phyloP scores from a whole-genome alignment of 53 echinoderm and acorn worm genomes.

The Paracentrotus lividus region DNA sequence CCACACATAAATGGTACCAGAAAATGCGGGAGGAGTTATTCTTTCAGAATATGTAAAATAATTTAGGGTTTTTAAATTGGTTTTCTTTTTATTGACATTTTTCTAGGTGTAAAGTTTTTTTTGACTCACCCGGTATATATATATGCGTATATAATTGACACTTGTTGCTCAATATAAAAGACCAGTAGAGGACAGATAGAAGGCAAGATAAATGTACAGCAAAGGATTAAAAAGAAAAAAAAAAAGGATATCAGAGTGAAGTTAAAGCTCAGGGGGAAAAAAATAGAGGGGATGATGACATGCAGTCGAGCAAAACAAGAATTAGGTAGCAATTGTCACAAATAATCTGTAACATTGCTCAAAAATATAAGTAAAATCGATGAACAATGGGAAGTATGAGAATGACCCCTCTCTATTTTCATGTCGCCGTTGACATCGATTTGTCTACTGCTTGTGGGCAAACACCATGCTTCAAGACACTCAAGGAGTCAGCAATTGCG shows the following conservation, averaged over 20 bases:
- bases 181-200: not conserved
- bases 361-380: not conserved
- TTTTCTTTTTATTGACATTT: too few species aligned
- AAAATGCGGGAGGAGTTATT: too few species aligned
- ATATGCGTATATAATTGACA: too few species aligned
- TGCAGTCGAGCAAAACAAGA: not conserved
- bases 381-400: conserved; percentile 7
- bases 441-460: conserved; percentile 13
- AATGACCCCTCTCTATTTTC: conserved; percentile 33
- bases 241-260: not conserved
- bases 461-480: conserved; percentile 25
- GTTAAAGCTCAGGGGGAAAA: not conserved
- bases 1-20: too few species aligned
- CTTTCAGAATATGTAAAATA: too few species aligned
- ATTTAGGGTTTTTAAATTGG: too few species aligned
- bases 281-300: not conserved
- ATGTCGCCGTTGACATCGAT: conserved; percentile 35
- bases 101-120: too few species aligned
- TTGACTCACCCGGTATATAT: too few species aligned
- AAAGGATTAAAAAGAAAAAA: not conserved
- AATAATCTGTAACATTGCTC: not conserved
- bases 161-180: too few species aligned
- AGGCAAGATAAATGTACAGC: not conserved
- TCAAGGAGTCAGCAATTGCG: not conserved
- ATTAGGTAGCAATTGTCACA: not conserved